Evolutionary conservation across 2,797 vertebrate species (phyloP).

Genomic region (Fistularia commersonii): DNA sequence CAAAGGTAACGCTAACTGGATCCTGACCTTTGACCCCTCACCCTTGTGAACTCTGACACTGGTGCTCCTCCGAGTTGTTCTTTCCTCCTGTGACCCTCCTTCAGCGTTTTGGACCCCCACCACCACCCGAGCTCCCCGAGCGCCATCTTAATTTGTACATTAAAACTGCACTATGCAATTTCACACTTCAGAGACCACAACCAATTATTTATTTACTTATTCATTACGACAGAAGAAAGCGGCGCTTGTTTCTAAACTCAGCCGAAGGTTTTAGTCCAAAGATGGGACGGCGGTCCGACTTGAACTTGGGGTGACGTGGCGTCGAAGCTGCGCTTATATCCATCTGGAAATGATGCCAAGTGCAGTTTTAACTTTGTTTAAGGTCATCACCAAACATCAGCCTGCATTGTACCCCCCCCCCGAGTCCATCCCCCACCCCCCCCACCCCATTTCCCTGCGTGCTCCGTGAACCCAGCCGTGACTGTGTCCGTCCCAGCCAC

Average conservation of each 20-base stretch:
- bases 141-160: conserved; percentile 9
- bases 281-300: not conserved
- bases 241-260: too few species aligned
- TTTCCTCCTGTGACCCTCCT: conserved; percentile 48
- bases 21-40: conserved; percentile 48
- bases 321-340: not conserved
- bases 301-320: not conserved
- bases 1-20: conserved; percentile 76
- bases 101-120: conserved; percentile 4
- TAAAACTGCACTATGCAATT: conserved; percentile 52
- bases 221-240: too few species aligned
- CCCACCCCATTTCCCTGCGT: too few species aligned
- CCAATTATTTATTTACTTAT: too few species aligned
- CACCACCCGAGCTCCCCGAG: conserved; percentile 4
- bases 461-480: too few species aligned
- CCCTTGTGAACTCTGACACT: conserved; percentile 61
- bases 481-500: too few species aligned
- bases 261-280: too few species aligned
- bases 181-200: conserved; percentile 5
- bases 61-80: not conserved
- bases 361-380: conserved; percentile 44
- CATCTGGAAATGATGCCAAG: conserved; percentile 1
- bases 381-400: too few species aligned
- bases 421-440: too few species aligned
- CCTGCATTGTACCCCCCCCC: too few species aligned